Conservation (phyloP, 1,140 invertebrate species). For the Arctopsyche grandis region DNA sequence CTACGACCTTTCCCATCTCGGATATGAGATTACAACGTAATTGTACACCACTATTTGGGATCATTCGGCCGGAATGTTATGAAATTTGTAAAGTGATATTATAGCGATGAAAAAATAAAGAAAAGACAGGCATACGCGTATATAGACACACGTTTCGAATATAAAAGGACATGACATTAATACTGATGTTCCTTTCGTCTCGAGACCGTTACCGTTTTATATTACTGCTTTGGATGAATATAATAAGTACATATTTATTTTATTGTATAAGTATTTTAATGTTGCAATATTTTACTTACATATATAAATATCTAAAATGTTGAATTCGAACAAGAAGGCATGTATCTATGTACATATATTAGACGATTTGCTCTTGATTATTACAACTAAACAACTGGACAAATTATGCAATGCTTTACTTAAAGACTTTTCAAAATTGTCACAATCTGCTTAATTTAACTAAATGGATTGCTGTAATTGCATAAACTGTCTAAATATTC, state of each 20-base stretch:
- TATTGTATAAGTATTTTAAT: not conserved
- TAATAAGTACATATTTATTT: not conserved
- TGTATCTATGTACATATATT: no score
- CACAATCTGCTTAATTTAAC: no score
- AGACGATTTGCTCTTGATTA: no score
- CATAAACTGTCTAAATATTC: no score
- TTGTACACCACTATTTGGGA: constrained; percentile 40
- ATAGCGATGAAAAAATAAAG: constrained; percentile 11
- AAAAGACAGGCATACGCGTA: no score
- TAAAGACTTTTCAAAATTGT: no score
- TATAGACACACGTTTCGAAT: not conserved
- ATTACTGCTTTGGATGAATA: not conserved
- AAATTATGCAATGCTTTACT: no score
- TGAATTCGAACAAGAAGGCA: no score
- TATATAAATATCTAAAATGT: no score
- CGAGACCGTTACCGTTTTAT: constrained; percentile 5
- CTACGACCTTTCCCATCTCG: not conserved
- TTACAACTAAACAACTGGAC: no score
- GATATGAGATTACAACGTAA: constrained; percentile 41
- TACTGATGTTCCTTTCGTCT: constrained; percentile 17
- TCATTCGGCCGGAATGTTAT: constrained; percentile 39
- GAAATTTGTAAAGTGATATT: constrained; percentile 42
- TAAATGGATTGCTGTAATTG: no score
- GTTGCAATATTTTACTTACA: no score
- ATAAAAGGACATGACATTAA: constrained; percentile 9